These are phyloP conservation scores for Epinotia demarniana DNA, from an alignment of 2,888 invertebrate species.

Conservation along the genomic window DNA sequence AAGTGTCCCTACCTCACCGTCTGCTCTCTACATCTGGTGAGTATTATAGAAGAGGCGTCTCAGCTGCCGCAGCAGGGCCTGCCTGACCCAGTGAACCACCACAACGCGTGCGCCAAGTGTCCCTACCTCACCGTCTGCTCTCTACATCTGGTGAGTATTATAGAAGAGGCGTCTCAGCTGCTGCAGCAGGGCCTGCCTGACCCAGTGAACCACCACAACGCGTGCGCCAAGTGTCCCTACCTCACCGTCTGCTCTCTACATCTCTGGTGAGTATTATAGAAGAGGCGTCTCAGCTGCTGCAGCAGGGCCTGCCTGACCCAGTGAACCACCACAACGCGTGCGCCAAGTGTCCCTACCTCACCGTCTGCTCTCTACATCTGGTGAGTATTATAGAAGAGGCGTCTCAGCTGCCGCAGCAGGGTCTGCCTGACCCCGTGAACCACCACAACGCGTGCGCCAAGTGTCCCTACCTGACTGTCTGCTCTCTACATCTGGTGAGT, in stretches of 20 bases:
- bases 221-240: slow-evolving; percentile 90
- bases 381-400: slow-evolving; percentile 61
- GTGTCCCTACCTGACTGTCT: slow-evolving; percentile 90
- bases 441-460: slow-evolving; percentile 88
- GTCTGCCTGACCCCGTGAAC: slow-evolving; percentile 92
- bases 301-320: slow-evolving; percentile 89
- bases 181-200: slow-evolving; percentile 87
- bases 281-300: slow-evolving; percentile 59
- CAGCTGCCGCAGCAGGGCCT: slow-evolving; percentile 77
- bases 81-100: slow-evolving; percentile 92
- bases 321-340: slow-evolving; percentile 90
- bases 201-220: slow-evolving; percentile 89
- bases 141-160: slow-evolving; percentile 83
- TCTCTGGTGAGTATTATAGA: slow-evolving; percentile 70
- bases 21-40: slow-evolving; percentile 89
- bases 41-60: slow-evolving; percentile 55
- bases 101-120: slow-evolving; percentile 89
- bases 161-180: slow-evolving; percentile 44
- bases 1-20: slow-evolving; percentile 90
- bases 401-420: slow-evolving; percentile 61
- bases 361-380: slow-evolving; percentile 89
- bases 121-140: slow-evolving; percentile 91
- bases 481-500: slow-evolving; percentile 88
- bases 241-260: slow-evolving; percentile 90
- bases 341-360: slow-evolving; percentile 88